A percentile compares a stretch with the other conserved stretches of the same genome.
Conservation (phyloP, 2,113 vertebrate species). For the Mesoclemmys tuberculata region DNA sequence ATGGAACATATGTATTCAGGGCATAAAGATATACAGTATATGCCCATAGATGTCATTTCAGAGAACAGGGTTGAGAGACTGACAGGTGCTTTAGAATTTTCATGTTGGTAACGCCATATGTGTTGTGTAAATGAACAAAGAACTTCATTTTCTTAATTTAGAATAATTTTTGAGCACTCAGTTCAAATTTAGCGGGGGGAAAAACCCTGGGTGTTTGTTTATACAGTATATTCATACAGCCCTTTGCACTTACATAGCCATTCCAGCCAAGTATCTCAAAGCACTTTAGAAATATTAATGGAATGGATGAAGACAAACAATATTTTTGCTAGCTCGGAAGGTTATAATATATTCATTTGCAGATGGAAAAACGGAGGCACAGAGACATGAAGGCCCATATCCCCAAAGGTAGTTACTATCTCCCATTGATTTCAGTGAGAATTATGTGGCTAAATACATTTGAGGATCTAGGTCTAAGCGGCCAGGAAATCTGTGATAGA, state of each 20-base stretch:
- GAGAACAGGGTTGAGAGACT: no score
- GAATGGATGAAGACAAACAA: not conserved
- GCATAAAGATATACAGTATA: not conserved
- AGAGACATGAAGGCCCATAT: not conserved
- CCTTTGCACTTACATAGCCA: not conserved
- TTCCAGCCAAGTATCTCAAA: not conserved
- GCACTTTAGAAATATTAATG: not conserved
- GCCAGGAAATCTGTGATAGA: not conserved
- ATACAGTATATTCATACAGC: no score
- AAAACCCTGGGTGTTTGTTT: not conserved
- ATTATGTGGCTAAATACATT: not conserved
- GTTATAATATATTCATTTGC: not conserved
- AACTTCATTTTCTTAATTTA: no score
- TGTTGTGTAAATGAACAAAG: no score
- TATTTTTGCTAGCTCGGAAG: not conserved
- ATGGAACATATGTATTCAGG: rapidly evolving
- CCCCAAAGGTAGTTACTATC: not conserved
- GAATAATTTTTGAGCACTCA: not conserved
- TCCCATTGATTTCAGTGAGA: no score
- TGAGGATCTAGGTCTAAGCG: not conserved
- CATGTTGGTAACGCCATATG: no score
- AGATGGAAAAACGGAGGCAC: not conserved
- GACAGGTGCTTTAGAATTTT: no score
- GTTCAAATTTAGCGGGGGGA: not conserved
- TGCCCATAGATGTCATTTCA: no score